A percentile compares a stretch with the other conserved stretches of the same genome.
phyloP scores from a whole-genome alignment of 2,113 vertebrate genomes.

The Ciconia maguari region DNA sequence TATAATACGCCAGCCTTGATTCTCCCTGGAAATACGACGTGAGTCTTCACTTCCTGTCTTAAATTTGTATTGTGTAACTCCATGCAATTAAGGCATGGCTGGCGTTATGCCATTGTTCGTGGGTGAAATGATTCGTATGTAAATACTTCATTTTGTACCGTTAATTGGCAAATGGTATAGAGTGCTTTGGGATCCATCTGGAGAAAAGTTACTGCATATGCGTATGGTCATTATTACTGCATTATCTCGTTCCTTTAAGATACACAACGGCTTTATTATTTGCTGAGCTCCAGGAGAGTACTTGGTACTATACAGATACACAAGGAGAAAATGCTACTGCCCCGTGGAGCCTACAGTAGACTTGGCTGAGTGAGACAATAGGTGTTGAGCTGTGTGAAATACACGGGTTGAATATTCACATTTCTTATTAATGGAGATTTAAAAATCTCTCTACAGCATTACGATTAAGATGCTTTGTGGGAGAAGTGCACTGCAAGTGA shows the following conservation, averaged over 20 bases:
- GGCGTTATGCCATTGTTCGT: conserved; percentile 48
- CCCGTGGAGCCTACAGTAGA: neutral
- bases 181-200: conserved; percentile 63
- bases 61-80: conserved; percentile 50
- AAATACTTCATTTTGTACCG: conserved; percentile 51
- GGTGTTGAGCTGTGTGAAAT: neutral
- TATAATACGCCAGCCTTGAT: neutral
- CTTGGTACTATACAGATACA: neutral
- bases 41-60: conserved; percentile 45
- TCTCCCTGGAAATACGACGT: conserved; percentile 27
- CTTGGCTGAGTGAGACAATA: neutral
- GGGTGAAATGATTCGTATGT: conserved; percentile 63
- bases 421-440: neutral
- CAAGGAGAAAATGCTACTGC: neutral
- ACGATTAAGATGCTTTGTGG: neutral
- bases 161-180: conserved; percentile 65
- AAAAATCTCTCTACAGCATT: neutral
- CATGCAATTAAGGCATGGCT: conserved; percentile 52
- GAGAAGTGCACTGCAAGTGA: neutral
- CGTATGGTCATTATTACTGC: conserved; percentile 37
- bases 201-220: conserved; percentile 57
- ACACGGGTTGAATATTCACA: neutral
- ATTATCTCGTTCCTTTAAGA: conserved; percentile 43
- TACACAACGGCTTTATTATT: conserved; percentile 34
- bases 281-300: neutral